Base-by-base conservation (phyloP, 2,888 invertebrate genomes). In the Sphecodes monilicornis region DNA sequence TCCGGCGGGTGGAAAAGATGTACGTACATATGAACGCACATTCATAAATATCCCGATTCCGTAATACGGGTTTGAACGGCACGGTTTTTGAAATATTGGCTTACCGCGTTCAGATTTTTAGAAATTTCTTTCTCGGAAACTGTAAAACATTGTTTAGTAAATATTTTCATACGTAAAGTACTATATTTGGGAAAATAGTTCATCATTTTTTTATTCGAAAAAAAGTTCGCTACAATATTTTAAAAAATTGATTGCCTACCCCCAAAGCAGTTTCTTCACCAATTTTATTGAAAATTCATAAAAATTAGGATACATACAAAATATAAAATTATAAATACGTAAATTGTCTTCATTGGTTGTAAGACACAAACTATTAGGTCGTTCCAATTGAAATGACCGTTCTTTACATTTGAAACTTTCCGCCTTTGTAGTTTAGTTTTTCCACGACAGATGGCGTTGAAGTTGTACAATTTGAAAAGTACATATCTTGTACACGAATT, bases 1-100 rank as follows among this genome's bases (percentile, higher is more conserved):
- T 41, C 13, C 50, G 8, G 29, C 60, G 43, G 72, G 66, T 75
- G 32, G 66, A 32, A 75, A 82, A 80, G 72, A 83, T 84, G 76
- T 79, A 79, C 43, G 36, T n/a, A 39, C 68, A 39, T 68, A 36
- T n/a, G 41, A 41, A 68, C 71, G 74, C 60, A 60, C 78, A 76
- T 80, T 71, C 60, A 71, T 71, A 78, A 78, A 32, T 32, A 66
- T 66, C 22, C 22, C n/a, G 32, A 32, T 36, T 64, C 64, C 39
- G 22, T 39, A 36, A 68, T 39, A 39, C 36, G 39, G 68, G 22
- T 68, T 22, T 36, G n/a, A 68, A 68, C 68, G 36, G 68, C 32
- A 32, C 22, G 36, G 22, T 36, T 66, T 66, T 36, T 18, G 22
- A 36, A 66, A 36, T 66, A 66, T 66, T 18, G 32, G 8, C 22